phyloP scores from a whole-genome alignment of 2,888 invertebrate species.

The Conus canariensis region DNA sequence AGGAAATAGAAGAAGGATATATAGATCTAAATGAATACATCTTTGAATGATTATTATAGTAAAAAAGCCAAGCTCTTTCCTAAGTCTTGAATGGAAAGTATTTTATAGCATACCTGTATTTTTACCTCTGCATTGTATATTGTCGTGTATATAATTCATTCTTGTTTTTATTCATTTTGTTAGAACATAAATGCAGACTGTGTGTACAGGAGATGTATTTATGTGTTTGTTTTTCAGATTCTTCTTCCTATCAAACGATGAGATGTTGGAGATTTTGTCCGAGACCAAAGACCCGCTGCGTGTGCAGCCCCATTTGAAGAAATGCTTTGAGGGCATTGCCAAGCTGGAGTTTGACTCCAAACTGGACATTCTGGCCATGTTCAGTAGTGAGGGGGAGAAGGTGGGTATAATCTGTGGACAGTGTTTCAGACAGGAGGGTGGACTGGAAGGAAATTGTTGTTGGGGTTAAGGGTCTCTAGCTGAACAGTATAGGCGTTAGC shows the following conservation, averaged over 20 bases:
- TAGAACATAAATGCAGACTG: too few relatives aligned
- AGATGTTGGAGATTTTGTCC: constrained; percentile 79
- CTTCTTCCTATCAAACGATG: constrained; percentile 79
- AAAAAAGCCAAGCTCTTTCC: too few relatives aligned
- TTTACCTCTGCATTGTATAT: too few relatives aligned
- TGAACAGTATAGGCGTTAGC: too few relatives aligned
- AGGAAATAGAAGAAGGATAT: too few relatives aligned
- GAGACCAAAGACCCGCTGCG: constrained; percentile 79
- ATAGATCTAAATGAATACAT: too few relatives aligned
- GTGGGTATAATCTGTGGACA: constrained; percentile 72
- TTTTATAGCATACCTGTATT: too few relatives aligned
- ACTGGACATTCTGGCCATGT: constrained; percentile 93
- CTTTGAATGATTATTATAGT: too few relatives aligned
- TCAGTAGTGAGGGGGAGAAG: constrained; percentile 88
- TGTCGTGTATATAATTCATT: too few relatives aligned
- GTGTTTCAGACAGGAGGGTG: neutral
- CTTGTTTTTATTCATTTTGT: too few relatives aligned
- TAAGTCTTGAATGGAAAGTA: too few relatives aligned
- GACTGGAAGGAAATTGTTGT: neutral
- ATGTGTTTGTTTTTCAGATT: constrained; percentile 68
- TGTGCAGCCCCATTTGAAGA: constrained; percentile 79
- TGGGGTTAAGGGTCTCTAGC: too few relatives aligned
- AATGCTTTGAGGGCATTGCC: constrained; percentile 87
- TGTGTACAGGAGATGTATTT: neutral
- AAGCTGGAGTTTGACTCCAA: constrained; percentile 91